Conservation (phyloP, 35 echinoderm and acorn worm genomes). For the Heliocidaris erythrogramma region DNA sequence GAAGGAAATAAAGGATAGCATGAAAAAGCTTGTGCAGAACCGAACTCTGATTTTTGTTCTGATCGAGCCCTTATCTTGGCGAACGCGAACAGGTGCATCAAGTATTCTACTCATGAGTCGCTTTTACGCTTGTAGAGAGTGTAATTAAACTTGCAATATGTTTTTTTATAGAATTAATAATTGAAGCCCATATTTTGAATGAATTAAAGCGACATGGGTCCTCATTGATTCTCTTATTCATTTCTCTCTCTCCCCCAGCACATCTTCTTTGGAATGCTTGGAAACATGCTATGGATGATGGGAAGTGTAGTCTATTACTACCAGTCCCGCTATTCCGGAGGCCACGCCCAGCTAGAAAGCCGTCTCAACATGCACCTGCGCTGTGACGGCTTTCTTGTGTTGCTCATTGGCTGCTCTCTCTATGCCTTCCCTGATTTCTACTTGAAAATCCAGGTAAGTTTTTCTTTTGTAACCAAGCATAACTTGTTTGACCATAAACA, state of each 20-base stretch:
- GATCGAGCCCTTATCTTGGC: too few species aligned
- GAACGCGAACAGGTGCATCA: too few species aligned
- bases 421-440: constrained; percentile 46
- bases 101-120: too few species aligned
- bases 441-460: constrained; percentile 48
- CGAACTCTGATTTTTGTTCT: too few species aligned
- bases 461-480: not conserved
- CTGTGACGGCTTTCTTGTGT: constrained; percentile 48
- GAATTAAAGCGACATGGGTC: too few species aligned
- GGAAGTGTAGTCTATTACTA: constrained; percentile 55
- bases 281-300: constrained; percentile 30
- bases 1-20: too few species aligned
- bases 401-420: constrained; percentile 44
- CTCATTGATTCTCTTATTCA: too few species aligned
- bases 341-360: constrained; percentile 73
- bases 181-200: too few species aligned
- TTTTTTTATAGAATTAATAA: too few species aligned
- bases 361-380: constrained; percentile 69
- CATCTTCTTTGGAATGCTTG: constrained; percentile 42
- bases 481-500: not conserved
- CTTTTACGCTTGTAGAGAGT: too few species aligned
- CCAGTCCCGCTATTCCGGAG: constrained; percentile 54
- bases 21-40: too few species aligned
- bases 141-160: too few species aligned
- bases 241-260: not conserved